Base-by-base conservation (phyloP, 2,888 invertebrate species). In the Calameuta idolon region DNA sequence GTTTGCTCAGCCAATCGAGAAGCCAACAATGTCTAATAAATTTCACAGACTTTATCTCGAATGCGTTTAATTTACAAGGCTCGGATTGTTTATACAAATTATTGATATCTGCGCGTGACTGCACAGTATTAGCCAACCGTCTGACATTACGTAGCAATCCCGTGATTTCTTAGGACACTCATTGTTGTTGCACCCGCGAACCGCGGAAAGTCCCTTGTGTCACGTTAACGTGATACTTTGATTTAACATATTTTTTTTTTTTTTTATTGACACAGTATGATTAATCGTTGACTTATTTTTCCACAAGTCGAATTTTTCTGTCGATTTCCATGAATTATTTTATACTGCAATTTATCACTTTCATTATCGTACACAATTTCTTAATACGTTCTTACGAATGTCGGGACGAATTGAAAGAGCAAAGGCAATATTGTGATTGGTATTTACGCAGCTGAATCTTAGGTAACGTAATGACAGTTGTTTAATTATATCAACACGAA, bases 11-110 rank as follows among this genome's bases (percentile, higher is more conserved):
- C 33, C 31, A 74, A 69, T 69, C 34, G 69, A 15, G 71, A 69
- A 40, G 75, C 81, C 71, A 75, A 83, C 83, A 83, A 81, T 77
- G 80, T 55, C 76, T 81, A 77, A 79, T 79, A 81, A 81, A 81
- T 80, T 77, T 80, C 15, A 12, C 75, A 75, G 76, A 68, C 80
- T 78, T 82, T 80, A 82, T 83, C 82, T 79, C 37, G 76, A 76
- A 34, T 15, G 78, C 69, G 73, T 78, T 78, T 76, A 86, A 87
- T 89, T 89, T 85, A 86, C 78, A 81, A 73, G 40, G 77, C 80
- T 83, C 77, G 75, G 79, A 73, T 77, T 81, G 84, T 85, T 87
- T 85, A 82, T 82, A 80, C 68, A 82, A 81, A 81, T 83, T 85
- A 86, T 81, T 82, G 79, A 75, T 82, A 83, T 80, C 81, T 83